Evolutionary conservation across 2,888 invertebrate genomes (phyloP), one percentile per base, ranked within the genome.

Genomic region (Sinotaia quadrata): DNA sequence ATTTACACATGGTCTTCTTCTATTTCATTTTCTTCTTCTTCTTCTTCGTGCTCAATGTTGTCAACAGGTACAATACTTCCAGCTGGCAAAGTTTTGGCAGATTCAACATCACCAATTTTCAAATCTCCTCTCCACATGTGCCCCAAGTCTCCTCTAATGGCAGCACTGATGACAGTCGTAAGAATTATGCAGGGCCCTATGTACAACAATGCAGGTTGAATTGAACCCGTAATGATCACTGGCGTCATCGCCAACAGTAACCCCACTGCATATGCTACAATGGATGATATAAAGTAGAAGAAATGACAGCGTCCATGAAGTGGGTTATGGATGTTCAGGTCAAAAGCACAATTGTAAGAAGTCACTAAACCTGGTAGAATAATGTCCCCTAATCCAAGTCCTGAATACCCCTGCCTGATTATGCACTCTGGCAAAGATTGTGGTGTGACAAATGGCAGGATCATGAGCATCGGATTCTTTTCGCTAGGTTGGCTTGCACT

Each of bases 161-260:
- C 67, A 4, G 88, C 89, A 57, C 88, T 81, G 37, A 84, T 56
- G 67, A 82, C 79, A 24, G 89, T 85, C 27, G 89, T 85, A 27
- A 89, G 52, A 52, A 90, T 81, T 10, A 89, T 89, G 77, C 86
- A 88, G 3, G 91, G 91, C 27, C 91, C 90, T 60, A 91, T 86
- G 80, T 91, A 91, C 60, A 91, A 87, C 47, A 91, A 86, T 2
- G 91, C 91, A 37, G 91, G 91, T 82, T 91, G 91, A 12, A 91
- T 91, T 54, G 86, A 85, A 57, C 84, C 74, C 89, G 90, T 90
- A 31, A 90, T 69, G 47, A 84, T 84, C 56, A 91, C 82, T 2
- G 90, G 91, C 8, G 89, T 75, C 78, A 90, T 91, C 2, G 91
- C 91, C 10, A 88, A 74, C 24, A 89, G 74, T 49, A 91, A 82